phyloP scores from a whole-genome alignment of 2,888 invertebrate genomes.

The Meiosimyza decipiens region DNA sequence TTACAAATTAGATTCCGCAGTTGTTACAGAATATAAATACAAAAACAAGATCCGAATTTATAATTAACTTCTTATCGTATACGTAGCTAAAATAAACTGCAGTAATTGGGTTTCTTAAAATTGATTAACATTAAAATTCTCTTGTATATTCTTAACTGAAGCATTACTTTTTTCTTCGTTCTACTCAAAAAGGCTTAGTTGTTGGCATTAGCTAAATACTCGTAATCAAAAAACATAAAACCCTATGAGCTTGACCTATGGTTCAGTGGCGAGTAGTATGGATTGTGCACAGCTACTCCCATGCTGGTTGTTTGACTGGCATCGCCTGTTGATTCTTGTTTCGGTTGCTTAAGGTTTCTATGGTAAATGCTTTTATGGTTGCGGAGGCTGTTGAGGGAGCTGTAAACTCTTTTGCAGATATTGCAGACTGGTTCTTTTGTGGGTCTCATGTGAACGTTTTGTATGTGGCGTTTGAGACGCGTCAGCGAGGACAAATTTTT shows the following conservation, averaged over 20 bases:
- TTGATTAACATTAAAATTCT: no score
- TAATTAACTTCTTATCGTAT: no score
- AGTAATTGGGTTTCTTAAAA: no score
- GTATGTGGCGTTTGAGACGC: slow-evolving; percentile 90
- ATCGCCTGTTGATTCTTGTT: slow-evolving; percentile 59
- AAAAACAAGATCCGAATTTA: no score
- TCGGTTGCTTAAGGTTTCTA: slow-evolving; percentile 81
- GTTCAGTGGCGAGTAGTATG: slow-evolving; percentile 60
- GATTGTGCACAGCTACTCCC: slow-evolving; percentile 50
- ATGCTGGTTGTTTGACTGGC: slow-evolving; percentile 25
- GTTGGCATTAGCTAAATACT: slow-evolving; percentile 55
- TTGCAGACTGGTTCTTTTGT: slow-evolving; percentile 91
- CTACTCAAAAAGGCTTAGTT: slow-evolving; percentile 48
- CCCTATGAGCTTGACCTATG: slow-evolving; percentile 66
- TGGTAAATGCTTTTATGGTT: slow-evolving; percentile 95
- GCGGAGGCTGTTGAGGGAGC: slow-evolving; percentile 89
- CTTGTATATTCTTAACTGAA: no score
- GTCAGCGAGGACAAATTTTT: slow-evolving; percentile 89
- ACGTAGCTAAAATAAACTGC: no score
- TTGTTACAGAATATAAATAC: no score
- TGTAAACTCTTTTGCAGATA: slow-evolving; percentile 92
- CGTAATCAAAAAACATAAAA: slow-evolving; percentile 63
- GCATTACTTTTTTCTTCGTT: not conserved
- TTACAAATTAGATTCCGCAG: no score
- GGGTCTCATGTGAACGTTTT: slow-evolving; percentile 91